phyloP scores from a whole-genome alignment of 2,797 vertebrate genomes.

The Sciurus carolinensis region DNA sequence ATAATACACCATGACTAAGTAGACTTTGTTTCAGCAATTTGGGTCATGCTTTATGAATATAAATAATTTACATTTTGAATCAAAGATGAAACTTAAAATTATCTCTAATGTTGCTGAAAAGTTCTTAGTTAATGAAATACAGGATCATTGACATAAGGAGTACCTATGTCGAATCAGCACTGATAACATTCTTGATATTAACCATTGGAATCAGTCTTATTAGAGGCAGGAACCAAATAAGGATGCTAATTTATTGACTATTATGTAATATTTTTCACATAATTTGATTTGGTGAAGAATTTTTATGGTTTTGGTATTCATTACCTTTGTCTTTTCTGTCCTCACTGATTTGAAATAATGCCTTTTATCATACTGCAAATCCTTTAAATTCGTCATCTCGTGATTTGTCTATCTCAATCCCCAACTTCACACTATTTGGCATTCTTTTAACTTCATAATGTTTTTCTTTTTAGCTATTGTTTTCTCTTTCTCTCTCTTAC shows the following conservation, averaged over 20 bases:
- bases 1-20: not conserved
- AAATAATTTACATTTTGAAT: conserved; percentile 45
- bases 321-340: not conserved
- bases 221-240: conserved; percentile 10
- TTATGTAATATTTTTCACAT: not conserved
- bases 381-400: not conserved
- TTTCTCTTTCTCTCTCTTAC: not conserved
- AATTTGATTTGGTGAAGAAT: conserved; percentile 42
- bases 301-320: not conserved
- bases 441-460: conserved; percentile 38
- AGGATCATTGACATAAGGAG: not conserved
- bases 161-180: not conserved
- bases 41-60: conserved; percentile 14
- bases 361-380: not conserved
- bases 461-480: not conserved
- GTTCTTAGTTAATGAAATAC: conserved; percentile 35
- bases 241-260: not conserved
- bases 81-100: conserved; percentile 49
- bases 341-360: not conserved
- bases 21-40: conserved; percentile 35
- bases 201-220: not conserved
- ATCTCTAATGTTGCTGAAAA: conserved; percentile 6
- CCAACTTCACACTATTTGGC: not conserved
- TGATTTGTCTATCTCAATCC: not conserved
- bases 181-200: not conserved